A percentile compares a stretch with the other conserved stretches of the same genome.
Conservation (phyloP, 2,113 vertebrate species). For the Urocitellus parryii region DNA sequence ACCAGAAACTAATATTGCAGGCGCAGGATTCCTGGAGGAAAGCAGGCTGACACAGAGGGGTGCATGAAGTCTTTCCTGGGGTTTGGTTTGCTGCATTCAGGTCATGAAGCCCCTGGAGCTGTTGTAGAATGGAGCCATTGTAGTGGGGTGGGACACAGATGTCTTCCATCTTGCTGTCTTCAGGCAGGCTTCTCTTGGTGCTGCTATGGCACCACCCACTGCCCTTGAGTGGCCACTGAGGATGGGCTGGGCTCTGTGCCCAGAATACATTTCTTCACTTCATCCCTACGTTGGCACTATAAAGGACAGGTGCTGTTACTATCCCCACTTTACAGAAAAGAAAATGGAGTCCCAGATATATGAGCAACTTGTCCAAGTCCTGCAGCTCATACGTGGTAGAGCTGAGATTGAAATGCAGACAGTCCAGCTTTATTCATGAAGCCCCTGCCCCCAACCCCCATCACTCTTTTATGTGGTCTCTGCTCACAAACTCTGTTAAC, state of each 20-base stretch:
- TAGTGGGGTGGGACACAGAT: neutral
- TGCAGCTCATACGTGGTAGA: neutral
- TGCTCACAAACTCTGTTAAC: neutral
- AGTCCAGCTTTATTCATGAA: neutral
- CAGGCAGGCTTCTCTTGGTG: neutral
- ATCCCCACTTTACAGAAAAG: neutral
- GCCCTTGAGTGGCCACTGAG: neutral
- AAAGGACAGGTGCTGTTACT: neutral
- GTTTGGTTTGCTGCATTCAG: neutral
- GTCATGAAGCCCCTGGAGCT: neutral
- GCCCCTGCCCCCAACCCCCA: rapidly evolving
- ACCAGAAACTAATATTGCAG: neutral
- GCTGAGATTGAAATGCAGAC: neutral
- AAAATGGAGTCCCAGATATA: neutral
- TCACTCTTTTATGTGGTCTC: rapidly evolving
- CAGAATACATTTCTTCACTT: neutral
- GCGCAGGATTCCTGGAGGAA: neutral
- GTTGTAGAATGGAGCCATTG: neutral
- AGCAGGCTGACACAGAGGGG: neutral
- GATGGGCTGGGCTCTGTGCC: neutral
- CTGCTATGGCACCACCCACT: neutral
- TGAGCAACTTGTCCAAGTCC: neutral
- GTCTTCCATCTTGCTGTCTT: neutral
- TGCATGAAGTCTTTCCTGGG: neutral
- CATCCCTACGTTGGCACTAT: neutral